Evolutionary conservation across 2,888 invertebrate genomes (phyloP), one percentile per base, ranked within the genome.

Genomic region (Argyra leucocephala): DNA sequence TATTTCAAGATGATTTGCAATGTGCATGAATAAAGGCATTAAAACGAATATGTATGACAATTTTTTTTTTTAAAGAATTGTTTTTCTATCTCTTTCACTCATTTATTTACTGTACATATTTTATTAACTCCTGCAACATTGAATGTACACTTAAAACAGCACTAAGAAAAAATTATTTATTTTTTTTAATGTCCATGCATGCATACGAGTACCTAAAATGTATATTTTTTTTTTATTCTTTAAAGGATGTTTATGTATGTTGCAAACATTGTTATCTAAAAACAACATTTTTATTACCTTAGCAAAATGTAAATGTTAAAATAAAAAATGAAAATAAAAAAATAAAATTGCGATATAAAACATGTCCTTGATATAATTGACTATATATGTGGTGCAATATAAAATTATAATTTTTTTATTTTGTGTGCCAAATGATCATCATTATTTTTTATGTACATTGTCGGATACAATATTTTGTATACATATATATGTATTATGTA

Each of bases 271-370:
- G 48, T 48, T 48, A 48, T 48, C 48, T 12, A 15, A 48, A 48
- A 48, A 48, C 48, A 48, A 48, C 48, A 48, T 48, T 48, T 48
- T 48, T 48, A 48, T 48, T 48, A 48, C 48, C 18, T 48, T n/a
- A 12, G 2, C 18, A n/a, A 48, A 48, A 48, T 48, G 12, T 48
- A 31, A 5, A 37, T 48, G 9, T 18, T 2, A 48, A 3, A 15
- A 31, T 31, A 10, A 31, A 9, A 48, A 48, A 48, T 15, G 5
- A 48, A 48, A 9, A n/a, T 3, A 48, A 2, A 48, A 48, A 15
- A 2, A 3, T 5, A 37, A 37, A 37, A 10, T 15, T 10, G 12
- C 12, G 15, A 15, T 15, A 37, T 15, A 48, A 48, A n/a, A 48
- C 48, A 48, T 48, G 48, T 48, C 15, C 2, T 6, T 15, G 15